phyloP scores from a whole-genome alignment of 1,140 invertebrate species.

The Cyphomyrmex costatus region DNA sequence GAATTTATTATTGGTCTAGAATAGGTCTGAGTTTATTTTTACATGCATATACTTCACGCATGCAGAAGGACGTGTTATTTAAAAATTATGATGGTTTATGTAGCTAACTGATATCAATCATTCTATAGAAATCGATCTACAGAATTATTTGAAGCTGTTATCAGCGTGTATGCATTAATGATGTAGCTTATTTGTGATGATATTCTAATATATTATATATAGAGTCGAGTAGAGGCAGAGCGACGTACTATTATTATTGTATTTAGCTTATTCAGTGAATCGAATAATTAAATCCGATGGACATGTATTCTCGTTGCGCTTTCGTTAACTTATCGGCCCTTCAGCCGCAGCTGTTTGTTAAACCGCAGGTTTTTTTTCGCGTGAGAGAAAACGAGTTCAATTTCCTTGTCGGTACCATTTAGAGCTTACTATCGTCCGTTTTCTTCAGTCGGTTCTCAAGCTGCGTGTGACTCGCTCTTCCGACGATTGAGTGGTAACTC shows the following conservation, averaged over 20 bases:
- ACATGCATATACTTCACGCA: neutral
- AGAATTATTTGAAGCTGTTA: neutral
- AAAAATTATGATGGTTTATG: neutral
- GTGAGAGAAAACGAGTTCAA: constrained; percentile 32
- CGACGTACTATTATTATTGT: constrained; percentile 3
- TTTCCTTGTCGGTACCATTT: constrained; percentile 34
- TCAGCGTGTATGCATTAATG: neutral
- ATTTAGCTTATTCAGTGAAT: constrained; percentile 16
- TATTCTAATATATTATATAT: neutral
- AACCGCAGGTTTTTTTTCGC: constrained; percentile 29
- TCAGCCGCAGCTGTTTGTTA: constrained; percentile 42
- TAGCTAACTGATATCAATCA: neutral
- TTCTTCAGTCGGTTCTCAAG: constrained; percentile 26
- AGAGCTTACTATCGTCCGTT: constrained; percentile 8
- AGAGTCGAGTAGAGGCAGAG: neutral
- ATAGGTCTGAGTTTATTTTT: neutral
- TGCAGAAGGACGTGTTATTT: neutral
- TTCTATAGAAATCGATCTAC: neutral
- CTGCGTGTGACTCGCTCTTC: constrained; percentile 21
- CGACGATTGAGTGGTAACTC: constrained; percentile 57
- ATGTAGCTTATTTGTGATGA: neutral
- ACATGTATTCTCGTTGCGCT: neutral
- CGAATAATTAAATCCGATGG: constrained; percentile 29
- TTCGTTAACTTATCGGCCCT: constrained; percentile 36
- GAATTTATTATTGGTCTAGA: neutral